Percentiles rank a stretch among this genome's conserved stretches.
phyloP scores from a whole-genome alignment of 1,140 invertebrate genomes.

The Drosophila chauvacae region DNA sequence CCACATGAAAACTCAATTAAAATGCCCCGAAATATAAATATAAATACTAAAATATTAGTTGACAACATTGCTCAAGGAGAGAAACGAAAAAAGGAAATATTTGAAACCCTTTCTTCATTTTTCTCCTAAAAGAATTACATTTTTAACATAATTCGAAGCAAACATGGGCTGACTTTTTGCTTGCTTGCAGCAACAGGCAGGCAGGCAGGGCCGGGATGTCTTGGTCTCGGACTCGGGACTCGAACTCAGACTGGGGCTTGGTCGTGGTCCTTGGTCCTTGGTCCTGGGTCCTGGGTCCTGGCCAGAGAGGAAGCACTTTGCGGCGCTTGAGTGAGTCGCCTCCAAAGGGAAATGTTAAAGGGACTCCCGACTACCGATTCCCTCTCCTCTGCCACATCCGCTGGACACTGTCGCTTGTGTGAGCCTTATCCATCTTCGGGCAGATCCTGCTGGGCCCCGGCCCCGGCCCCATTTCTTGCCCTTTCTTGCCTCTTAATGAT shows the following conservation, averaged over 20 bases:
- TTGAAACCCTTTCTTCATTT: background rate
- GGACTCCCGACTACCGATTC: constrained; percentile 41
- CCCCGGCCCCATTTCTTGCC: background rate
- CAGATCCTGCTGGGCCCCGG: background rate
- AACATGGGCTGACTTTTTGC: background rate
- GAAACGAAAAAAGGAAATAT: background rate
- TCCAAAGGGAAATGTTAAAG: constrained; percentile 60
- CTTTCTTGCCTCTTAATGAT: constrained; percentile 64
- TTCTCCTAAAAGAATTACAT: background rate
- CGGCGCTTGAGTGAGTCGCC: constrained; percentile 69
- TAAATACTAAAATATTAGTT: too few relatives aligned
- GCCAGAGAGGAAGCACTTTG: constrained; percentile 73
- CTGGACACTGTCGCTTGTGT: background rate
- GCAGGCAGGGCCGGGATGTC: background rate
- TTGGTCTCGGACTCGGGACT: background rate
- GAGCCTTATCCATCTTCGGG: constrained; percentile 13
- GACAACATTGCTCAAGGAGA: background rate
- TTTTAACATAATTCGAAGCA: background rate
- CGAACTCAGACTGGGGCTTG: constrained; percentile 13
- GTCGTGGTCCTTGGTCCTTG: background rate
- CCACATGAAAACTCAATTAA: too few relatives aligned
- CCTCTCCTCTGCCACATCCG: constrained; percentile 10
- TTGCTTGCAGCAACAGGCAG: constrained; percentile 2
- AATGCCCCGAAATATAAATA: too few relatives aligned
- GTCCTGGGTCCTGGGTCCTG: background rate